Percentiles rank a stretch among this genome's conserved stretches.
phyloP scores from a whole-genome alignment of 2,113 vertebrate genomes.

The Lepidothrix coronata region DNA sequence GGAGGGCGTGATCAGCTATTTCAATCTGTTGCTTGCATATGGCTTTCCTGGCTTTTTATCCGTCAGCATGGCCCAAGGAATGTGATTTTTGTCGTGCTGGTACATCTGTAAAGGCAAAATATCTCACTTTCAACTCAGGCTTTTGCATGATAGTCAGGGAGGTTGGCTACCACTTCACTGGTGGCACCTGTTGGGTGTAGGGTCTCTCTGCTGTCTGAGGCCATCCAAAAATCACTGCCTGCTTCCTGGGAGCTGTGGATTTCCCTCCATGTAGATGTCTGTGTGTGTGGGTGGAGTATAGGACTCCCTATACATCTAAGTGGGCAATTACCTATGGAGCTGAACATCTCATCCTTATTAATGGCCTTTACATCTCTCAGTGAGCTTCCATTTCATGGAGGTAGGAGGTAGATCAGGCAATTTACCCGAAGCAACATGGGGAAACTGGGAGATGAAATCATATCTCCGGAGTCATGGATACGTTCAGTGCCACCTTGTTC shows the following conservation, averaged over 20 bases:
- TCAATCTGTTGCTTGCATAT: rapidly evolving
- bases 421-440: rapidly evolving
- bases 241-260: background rate
- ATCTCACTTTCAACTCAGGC: background rate
- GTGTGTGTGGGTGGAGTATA: rapidly evolving
- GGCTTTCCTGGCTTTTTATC: background rate
- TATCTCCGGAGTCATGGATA: background rate
- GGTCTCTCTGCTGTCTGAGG: background rate
- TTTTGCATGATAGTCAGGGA: background rate
- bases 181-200: background rate
- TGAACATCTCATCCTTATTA: background rate
- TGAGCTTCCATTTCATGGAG: background rate
- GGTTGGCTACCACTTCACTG: background rate
- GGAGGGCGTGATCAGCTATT: background rate
- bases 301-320: background rate
- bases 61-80: rapidly evolving
- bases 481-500: background rate
- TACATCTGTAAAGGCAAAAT: background rate
- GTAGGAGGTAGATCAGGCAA: background rate
- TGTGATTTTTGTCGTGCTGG: rapidly evolving
- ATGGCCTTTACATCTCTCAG: background rate
- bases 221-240: background rate
- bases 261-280: background rate
- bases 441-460: background rate
- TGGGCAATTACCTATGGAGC: background rate